Base-by-base conservation (phyloP, 30 jellyfish, hydroid and myxozoan genomes). In the Aurelia aurita region DNA sequence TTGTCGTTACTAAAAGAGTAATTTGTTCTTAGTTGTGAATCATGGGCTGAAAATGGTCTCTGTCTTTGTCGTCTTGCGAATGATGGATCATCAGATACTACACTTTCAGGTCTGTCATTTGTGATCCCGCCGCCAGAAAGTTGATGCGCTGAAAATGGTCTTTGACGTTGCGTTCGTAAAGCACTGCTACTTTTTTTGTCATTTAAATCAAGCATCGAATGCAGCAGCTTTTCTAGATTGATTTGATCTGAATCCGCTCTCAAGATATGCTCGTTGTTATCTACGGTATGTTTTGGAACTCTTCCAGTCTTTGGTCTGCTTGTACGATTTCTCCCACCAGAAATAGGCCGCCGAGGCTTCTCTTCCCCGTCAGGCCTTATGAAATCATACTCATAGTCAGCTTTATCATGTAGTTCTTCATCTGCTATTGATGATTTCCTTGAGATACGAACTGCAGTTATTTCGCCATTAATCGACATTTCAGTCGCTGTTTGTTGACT, bases 171-270 rank as follows among this genome's bases (percentile, higher is more conserved):
- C 26, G 58, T 39, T 13, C 60, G 26, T 2, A 55, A 3, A 5
- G 29, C 31, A 18, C 15, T n/a, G 15, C 34, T 20, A 18, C 72
- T 63, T 51, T 44, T 79, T 20, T 57, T 22, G 8, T 72, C 96
- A 34, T 57, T 91, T 18, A 85, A 71, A 62, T 91, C 95, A 18
- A 91, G 90, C 71, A 91, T 89, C 25, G 98, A 95, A 27, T 79
- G 75, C 45, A 91, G 83, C 3, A 91, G 85, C 27, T 68, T 77
- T 45, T 91, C 98, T 34, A 91, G 49, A 55, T 91, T 83, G 9
- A 91, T 81, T 27, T 85, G 88, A 70, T 90, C 97, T 2, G 97
- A 90, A 58, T 90, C 97, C 16, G 96, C 93, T 60, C 87, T 60
- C 80, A 90, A 19, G 3, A 90, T 58, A 21, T 82, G 87, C 35